Percentiles rank a stretch among this genome's conserved stretches.
Conservation (phyloP, 2,888 invertebrate species). For the Phengaris alcon region DNA sequence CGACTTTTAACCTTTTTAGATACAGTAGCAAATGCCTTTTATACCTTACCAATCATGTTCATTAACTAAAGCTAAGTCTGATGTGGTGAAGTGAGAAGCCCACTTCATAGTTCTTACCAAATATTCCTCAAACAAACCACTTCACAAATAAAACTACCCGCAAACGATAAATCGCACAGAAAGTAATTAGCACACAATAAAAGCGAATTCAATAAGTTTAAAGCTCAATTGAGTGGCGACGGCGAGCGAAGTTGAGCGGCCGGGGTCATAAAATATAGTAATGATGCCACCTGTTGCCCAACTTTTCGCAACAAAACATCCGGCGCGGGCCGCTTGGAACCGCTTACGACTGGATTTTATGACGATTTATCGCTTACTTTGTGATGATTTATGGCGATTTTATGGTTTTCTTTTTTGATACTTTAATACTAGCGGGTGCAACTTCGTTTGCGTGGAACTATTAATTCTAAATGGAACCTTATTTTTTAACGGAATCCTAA, state of each 20-base stretch:
- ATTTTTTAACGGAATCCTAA: no score
- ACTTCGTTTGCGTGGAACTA: no score
- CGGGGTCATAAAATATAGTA: slow-evolving; percentile 55
- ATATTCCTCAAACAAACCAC: background rate
- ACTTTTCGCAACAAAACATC: slow-evolving; percentile 49
- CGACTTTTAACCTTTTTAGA: no score
- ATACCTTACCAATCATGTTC: no score
- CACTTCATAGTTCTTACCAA: background rate
- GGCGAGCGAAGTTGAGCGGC: slow-evolving; percentile 19
- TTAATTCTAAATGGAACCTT: no score
- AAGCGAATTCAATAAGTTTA: slow-evolving; percentile 24
- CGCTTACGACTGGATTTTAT: slow-evolving; percentile 38
- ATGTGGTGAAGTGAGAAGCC: background rate
- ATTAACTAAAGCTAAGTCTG: no score
- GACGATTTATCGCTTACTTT: slow-evolving; percentile 23
- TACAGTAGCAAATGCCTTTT: no score
- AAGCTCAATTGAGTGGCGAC: slow-evolving; percentile 27
- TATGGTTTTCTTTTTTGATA: background rate
- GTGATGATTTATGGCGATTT: background rate
- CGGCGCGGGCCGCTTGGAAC: slow-evolving; percentile 45
- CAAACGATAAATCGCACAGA: background rate
- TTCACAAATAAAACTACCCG: background rate
- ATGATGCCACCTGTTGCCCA: slow-evolving; percentile 64
- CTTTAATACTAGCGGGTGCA: no score
- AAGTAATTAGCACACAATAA: slow-evolving; percentile 11